Evolutionary conservation across 2,888 invertebrate genomes (phyloP).

Genomic region (Sesia apiformis): DNA sequence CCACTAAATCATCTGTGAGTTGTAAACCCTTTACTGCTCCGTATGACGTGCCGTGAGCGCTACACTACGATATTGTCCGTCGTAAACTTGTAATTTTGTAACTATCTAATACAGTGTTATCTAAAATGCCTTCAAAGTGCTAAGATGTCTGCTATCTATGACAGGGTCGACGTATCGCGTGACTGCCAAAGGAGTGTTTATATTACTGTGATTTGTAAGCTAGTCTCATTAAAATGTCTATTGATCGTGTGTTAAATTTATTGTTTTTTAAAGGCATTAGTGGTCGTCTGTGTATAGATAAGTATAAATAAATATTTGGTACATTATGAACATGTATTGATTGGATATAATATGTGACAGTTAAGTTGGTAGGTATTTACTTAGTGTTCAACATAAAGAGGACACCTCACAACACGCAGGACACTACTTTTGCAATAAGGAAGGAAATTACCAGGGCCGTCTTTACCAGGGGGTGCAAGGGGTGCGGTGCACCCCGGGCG

Average conservation of each 20-base stretch:
- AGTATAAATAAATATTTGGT: no score
- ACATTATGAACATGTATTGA: no score
- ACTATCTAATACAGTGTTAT: slow-evolving; percentile 52
- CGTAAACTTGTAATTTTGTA: slow-evolving; percentile 66
- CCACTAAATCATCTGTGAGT: slow-evolving; percentile 60
- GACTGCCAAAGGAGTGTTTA: slow-evolving; percentile 29
- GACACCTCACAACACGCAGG: no score
- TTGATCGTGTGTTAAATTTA: slow-evolving; percentile 42
- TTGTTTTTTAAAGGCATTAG: slow-evolving; percentile 23
- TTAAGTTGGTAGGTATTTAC: no score
- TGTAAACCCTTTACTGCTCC: slow-evolving; percentile 56
- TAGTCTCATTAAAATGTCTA: slow-evolving; percentile 52
- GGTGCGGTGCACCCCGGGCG: no score
- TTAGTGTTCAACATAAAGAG: no score
- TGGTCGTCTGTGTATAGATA: no score
- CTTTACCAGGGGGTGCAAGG: no score
- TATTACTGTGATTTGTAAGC: slow-evolving; percentile 55
- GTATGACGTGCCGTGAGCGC: slow-evolving; percentile 33
- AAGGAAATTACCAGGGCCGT: no score
- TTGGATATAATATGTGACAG: no score
- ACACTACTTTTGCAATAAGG: no score
- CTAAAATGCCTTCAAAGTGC: slow-evolving; percentile 61
- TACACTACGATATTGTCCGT: slow-evolving; percentile 49
- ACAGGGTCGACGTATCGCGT: slow-evolving; percentile 16
- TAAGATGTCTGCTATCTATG: slow-evolving; percentile 38